Percentiles rank a stretch among this genome's conserved stretches.
phyloP scores from a whole-genome alignment of 2,797 vertebrate genomes.

The Danio kyathit region DNA sequence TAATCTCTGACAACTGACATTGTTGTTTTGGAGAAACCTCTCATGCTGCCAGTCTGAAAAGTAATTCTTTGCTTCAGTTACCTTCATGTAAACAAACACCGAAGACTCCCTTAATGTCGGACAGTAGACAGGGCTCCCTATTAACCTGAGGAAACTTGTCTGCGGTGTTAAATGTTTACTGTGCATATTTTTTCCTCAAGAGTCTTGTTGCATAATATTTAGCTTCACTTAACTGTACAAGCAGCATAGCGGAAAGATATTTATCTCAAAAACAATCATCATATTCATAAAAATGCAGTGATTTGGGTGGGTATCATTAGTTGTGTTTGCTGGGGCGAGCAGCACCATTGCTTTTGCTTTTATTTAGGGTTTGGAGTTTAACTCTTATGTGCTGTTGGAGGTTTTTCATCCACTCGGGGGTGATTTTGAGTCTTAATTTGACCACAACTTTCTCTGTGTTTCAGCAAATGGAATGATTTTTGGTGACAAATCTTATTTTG shows the following conservation, averaged over 20 bases:
- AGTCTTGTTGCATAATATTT: not conserved
- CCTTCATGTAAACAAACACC: slow-evolving; percentile 45
- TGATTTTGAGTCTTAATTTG: too few relatives aligned
- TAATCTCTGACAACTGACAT: not conserved
- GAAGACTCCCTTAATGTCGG: not conserved
- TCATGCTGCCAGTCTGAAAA: slow-evolving; percentile 5
- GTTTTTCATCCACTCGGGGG: too few relatives aligned
- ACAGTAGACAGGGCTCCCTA: slow-evolving; percentile 23
- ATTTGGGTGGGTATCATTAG: not conserved
- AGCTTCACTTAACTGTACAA: not conserved
- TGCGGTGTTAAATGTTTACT: slow-evolving; percentile 24
- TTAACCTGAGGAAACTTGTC: slow-evolving; percentile 34
- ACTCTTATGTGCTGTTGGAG: too few relatives aligned
- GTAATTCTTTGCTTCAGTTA: slow-evolving; percentile 37
- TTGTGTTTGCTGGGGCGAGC: not conserved
- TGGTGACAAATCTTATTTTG: too few relatives aligned
- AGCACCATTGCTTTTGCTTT: not conserved
- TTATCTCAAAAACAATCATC: not conserved
- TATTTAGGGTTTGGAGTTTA: not conserved
- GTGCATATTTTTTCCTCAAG: not conserved
- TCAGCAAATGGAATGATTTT: too few relatives aligned
- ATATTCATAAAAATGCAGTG: not conserved
- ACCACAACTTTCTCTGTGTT: too few relatives aligned
- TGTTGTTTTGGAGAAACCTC: slow-evolving; percentile 11
- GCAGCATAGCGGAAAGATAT: not conserved